Evolutionary conservation across 2,113 vertebrate genomes (phyloP).

Genomic region (Psilopsiagon aymara): DNA sequence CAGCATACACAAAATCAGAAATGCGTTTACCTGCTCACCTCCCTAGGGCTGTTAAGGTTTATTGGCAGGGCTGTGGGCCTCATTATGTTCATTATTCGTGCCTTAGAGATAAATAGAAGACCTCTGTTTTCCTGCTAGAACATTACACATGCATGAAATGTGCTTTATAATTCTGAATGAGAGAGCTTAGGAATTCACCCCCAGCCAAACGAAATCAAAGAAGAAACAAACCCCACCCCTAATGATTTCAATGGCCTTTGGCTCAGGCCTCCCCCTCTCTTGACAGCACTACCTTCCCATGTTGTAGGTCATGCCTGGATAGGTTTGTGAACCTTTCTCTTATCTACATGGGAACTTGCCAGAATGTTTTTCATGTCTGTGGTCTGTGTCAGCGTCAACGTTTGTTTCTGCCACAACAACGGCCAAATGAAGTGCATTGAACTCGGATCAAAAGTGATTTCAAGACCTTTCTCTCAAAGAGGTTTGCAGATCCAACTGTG

Average conservation of each 20-base stretch:
- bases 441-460: conserved; percentile 60
- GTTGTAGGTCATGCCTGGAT: conserved; percentile 37
- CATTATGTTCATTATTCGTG: conserved; percentile 41
- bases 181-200: conserved; percentile 31
- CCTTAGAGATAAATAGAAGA: conserved; percentile 41
- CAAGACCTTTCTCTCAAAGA: conserved; percentile 41
- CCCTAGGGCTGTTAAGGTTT: conserved; percentile 32
- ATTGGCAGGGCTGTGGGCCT: conserved; percentile 47
- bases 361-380: conserved; percentile 51
- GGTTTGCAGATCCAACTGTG: conserved; percentile 43
- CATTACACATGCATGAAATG: neutral
- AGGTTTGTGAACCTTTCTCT: conserved; percentile 53
- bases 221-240: neutral
- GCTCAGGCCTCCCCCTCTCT: neutral
- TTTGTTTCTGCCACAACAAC: conserved; percentile 58
- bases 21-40: conserved; percentile 19
- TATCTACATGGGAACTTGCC: conserved; percentile 43
- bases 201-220: conserved; percentile 56
- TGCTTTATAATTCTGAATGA: neutral
- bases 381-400: conserved; percentile 34
- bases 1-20: conserved; percentile 9
- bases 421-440: conserved; percentile 60
- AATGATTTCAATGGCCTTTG: conserved; percentile 9
- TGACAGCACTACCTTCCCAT: conserved; percentile 1
- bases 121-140: conserved; percentile 36